Evolutionary conservation across 2,113 vertebrate species (phyloP), one percentile per base, ranked within the genome.

Genomic region (Lota lota): DNA sequence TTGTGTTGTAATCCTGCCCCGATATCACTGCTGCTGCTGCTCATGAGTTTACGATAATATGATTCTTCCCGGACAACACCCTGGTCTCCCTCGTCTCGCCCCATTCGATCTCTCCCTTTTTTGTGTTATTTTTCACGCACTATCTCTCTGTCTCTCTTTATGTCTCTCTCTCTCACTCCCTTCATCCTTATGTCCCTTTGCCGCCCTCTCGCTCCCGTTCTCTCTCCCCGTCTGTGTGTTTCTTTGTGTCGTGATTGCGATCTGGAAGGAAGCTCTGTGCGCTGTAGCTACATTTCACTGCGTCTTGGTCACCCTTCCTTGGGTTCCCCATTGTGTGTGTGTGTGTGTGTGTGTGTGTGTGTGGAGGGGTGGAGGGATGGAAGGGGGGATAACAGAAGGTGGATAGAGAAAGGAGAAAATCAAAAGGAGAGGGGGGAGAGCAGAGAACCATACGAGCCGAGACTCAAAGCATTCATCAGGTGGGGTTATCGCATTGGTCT

Each of bases 401-500:
- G 21, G 60, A 61, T 11, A 28, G 66, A 75, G 36, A 53, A 53
- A 53, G 14, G 19, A 18, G 40, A 18, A 69, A 58, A 54, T 66
- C n/a, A 51, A 57, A n/a, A 8, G 22, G 67, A 20, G 24, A 63
- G 5, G 65, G 79, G 66, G 68, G 51, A 60, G 66, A 61, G 79
- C 73, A 75, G 71, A 62, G 70, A 81, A 74, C 69, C 59, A 69
- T 65, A 54, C 24, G 10, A 86, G 68, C 64, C 69, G 22, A 28
- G 67, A 5, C 76, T 79, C 50, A 74, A 76, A 33, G 28, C 77
- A 88, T 84, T 87, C 84, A 83, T 75, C 84, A 84, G 73, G 80
- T 79, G 73, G 67, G 28, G 36, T 86, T 86, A 90, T 90, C 85
- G 81, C 79, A 89, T 84, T 79, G 78, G 61, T 54, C 72, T 11